These are phyloP conservation scores for Amia ocellicauda DNA, from an alignment of 2,113 vertebrate species.

Conservation along the genomic window DNA sequence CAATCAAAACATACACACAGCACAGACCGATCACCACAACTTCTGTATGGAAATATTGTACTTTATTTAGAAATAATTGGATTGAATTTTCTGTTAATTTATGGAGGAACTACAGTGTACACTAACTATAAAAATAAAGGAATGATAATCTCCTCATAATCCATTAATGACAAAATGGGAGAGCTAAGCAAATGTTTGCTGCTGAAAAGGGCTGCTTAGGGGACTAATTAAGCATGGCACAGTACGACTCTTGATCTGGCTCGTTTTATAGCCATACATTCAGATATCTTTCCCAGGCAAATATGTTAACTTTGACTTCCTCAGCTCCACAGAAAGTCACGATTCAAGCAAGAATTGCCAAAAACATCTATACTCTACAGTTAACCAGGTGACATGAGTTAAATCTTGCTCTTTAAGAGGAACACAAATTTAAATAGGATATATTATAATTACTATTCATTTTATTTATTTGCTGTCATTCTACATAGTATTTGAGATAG, in stretches of 20 bases:
- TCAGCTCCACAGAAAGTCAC: no score
- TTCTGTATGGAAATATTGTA: not conserved
- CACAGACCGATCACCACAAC: not conserved
- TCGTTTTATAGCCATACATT: not conserved
- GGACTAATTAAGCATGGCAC: conserved; percentile 56
- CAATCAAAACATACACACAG: not conserved
- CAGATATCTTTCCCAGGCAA: not conserved
- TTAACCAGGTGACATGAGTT: no score
- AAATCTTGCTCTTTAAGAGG: no score
- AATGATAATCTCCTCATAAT: conserved; percentile 61
- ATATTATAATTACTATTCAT: no score
- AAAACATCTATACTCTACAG: no score
- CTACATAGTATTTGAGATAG: no score
- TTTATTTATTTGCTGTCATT: no score
- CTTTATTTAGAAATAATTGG: conserved; percentile 24
- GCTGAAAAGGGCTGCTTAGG: conserved; percentile 48
- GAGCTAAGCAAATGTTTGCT: conserved; percentile 60
- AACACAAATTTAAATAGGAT: no score
- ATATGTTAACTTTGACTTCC: no score
- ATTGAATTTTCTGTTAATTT: conserved; percentile 13
- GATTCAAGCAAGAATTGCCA: no score
- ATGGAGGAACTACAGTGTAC: not conserved
- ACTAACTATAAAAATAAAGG: conserved; percentile 45
- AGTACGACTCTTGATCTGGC: conserved; percentile 18
- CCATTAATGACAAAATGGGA: conserved; percentile 34